Evolutionary conservation across 2,113 vertebrate genomes (phyloP).

Genomic region (Chionodraco myersi): DNA sequence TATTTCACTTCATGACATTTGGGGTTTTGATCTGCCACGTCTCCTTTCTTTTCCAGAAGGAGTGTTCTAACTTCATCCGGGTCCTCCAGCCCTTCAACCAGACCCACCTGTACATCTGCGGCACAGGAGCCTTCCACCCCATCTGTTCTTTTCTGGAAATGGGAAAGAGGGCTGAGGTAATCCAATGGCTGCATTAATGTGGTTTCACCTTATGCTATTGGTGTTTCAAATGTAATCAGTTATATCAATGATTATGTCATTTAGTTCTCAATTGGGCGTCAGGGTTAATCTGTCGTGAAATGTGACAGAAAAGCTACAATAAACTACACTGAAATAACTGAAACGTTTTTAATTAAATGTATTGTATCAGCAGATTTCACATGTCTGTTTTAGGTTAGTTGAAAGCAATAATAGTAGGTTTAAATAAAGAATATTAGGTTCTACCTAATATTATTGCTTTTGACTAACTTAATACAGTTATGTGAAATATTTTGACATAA

Average conservation of each 20-base stretch:
- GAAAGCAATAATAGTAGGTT: no score
- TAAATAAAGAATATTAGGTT: no score
- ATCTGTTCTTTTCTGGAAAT: slow-evolving; percentile 95
- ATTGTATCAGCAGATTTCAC: no score
- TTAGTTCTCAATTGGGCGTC: slow-evolving; percentile 7
- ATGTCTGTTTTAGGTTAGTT: no score
- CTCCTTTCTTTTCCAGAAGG: slow-evolving; percentile 86
- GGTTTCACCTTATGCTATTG: not conserved
- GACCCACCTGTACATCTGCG: slow-evolving; percentile 95
- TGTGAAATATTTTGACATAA: no score
- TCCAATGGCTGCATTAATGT: not conserved
- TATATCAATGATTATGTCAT: slow-evolving; percentile 34
- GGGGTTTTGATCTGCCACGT: not conserved
- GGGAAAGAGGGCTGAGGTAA: slow-evolving; percentile 96
- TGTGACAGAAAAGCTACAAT: not conserved
- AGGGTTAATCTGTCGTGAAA: slow-evolving; percentile 4
- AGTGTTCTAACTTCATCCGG: slow-evolving; percentile 97
- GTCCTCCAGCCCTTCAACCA: slow-evolving; percentile 95
- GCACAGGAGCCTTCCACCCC: slow-evolving; percentile 97
- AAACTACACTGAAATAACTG: not conserved
- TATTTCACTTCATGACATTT: not conserved
- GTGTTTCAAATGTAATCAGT: slow-evolving; percentile 8
- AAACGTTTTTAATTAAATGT: no score
- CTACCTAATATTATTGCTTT: no score
- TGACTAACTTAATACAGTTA: no score